Evolutionary conservation across 2,797 vertebrate species (phyloP), one percentile per base, ranked within the genome.

Genomic region (Channallabes apus): DNA sequence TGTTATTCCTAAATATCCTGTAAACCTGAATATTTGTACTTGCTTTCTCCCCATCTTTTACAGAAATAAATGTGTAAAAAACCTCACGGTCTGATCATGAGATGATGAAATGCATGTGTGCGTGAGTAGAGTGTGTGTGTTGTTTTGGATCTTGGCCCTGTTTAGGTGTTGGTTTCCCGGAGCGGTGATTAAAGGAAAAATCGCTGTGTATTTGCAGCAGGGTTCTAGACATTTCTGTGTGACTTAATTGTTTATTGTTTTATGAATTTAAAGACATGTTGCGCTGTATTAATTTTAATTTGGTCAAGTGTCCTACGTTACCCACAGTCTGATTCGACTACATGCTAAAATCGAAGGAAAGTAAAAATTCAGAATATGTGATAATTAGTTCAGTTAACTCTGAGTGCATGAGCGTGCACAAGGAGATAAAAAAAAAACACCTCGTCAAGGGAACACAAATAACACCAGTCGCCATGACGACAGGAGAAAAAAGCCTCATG

Each of bases 11-110:
- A 71, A 88, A 84, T 84, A 87, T 87, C 82, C 84, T 91, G 89
- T 93, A 92, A 90, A 91, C 91, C 90, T 91, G 89, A 90, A 87
- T 92, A 92, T 94, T 93, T 94, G 92, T 95, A 94, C 79, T 64
- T 94, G 92, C 90, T 92, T 86, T 90, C 51, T 82, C 81, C 80
- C 75, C 88, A 69, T 81, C 91, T 93, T 93, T 95, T 94, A 90
- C 91, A 91, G 94, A 95, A 95, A 95, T 85, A 94, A 91, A 92
- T 88, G 87, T 65, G 27, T 73, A 89, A 89, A 35, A 86, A 51
- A 46, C 35, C 11, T 54, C 38, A 51, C 8, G 9, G 0, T 29
- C 3, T 80, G 35, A 32, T 32, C 51, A 32, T 11, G 46, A 56
- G 72, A 76, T 4, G 51, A 76, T 20, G 27, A 54, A 29, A 54